phyloP scores from a whole-genome alignment of 2,797 vertebrate species.

The Kryptopterus vitreolus region DNA sequence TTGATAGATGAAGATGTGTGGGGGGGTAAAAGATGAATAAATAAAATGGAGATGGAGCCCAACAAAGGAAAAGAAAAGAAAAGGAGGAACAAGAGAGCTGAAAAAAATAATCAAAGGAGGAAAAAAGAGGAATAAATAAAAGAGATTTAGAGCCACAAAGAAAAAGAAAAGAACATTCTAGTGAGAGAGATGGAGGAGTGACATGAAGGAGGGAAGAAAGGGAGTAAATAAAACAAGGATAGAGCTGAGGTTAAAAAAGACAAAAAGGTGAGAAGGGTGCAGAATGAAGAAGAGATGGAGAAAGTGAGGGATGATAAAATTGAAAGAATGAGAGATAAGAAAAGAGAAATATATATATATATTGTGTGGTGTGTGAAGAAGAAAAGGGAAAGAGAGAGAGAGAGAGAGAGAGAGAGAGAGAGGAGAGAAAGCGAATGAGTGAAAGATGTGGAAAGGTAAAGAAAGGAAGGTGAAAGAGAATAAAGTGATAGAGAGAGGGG shows the following conservation, averaged over 20 bases:
- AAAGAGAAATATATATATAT: background rate
- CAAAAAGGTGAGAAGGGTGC: background rate
- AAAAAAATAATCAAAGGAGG: background rate
- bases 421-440: background rate
- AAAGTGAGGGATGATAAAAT: background rate
- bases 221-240: background rate
- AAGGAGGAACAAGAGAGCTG: background rate
- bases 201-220: background rate
- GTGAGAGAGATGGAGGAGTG: background rate
- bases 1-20: no score
- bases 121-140: no score
- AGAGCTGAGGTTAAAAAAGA: no score
- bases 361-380: background rate
- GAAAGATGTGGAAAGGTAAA: constrained; percentile 3
- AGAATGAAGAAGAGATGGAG: background rate
- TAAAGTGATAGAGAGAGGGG: background rate
- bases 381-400: background rate
- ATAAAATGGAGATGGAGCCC: no score
- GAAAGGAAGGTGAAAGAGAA: constrained; percentile 10
- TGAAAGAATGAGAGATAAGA: background rate
- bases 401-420: background rate
- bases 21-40: no score
- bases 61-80: background rate
- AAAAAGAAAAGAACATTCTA: background rate
- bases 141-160: background rate